phyloP scores from a whole-genome alignment of 2,797 vertebrate genomes.

The Xenops minutus region DNA sequence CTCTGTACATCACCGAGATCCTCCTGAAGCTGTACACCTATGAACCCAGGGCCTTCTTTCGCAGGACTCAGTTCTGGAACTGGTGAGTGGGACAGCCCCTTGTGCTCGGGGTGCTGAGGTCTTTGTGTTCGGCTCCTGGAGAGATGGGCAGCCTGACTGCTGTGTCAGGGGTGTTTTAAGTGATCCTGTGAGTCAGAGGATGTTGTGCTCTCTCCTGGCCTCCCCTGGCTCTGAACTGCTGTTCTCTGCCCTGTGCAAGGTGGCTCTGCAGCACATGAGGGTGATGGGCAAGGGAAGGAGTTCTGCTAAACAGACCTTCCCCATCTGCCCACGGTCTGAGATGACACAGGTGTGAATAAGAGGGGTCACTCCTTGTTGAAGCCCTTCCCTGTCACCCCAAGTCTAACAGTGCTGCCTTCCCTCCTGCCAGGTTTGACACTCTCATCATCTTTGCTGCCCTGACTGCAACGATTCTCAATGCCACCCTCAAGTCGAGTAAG shows the following conservation, averaged over 20 bases:
- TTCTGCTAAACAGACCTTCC: neutral
- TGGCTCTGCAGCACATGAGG: neutral
- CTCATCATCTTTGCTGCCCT: constrained; percentile 88
- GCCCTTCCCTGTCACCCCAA: neutral
- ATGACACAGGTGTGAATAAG: neutral
- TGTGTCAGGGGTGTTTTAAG: neutral
- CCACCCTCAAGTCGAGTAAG: constrained; percentile 83
- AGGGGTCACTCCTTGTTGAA: neutral
- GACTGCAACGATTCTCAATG: constrained; percentile 83
- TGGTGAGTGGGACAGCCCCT: constrained; percentile 77
- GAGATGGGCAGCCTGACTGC: neutral
- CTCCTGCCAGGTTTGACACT: constrained; percentile 86
- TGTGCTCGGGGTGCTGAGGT: neutral
- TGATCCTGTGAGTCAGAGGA: neutral
- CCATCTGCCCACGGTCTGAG: neutral
- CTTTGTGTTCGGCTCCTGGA: neutral
- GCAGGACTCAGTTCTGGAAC: constrained; percentile 91
- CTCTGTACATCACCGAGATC: constrained; percentile 88
- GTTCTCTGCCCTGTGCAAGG: neutral
- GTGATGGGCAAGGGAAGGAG: neutral
- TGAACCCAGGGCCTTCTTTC: constrained; percentile 85
- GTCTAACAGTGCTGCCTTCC: constrained; percentile 33
- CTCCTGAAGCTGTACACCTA: constrained; percentile 90
- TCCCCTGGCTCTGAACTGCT: neutral
- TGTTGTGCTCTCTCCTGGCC: neutral